Base-by-base conservation (phyloP, 2,888 invertebrate genomes). In the Hydrotaea cyrtoneurina region DNA sequence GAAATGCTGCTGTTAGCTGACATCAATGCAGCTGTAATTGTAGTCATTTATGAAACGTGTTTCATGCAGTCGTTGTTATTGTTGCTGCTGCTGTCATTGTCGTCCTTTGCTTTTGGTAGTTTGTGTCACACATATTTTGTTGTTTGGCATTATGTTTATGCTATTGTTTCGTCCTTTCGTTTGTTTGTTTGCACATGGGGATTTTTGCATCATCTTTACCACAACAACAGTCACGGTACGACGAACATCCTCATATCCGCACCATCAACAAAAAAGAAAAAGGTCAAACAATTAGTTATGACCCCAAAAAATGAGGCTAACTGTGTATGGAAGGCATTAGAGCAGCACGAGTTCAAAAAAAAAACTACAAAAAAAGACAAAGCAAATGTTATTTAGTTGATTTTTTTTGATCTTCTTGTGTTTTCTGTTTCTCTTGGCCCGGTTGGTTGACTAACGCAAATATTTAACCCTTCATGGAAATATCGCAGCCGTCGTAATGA, bases 251-350 rank as follows among this genome's bases (percentile, higher is more conserved):
- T 66, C 21, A 66, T 72, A 50, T 53, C 55, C 73, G 43, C 36
- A 78, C 59, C 53, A 72, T 39, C 50, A 62, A 11, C 2, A 8
- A 46, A 19, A 10, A 43, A 74, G 59, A 84, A 82, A 82, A 82
- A 86, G 80, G 78, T 76, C 80, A 80, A 86, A 69, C 86, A 82
- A 84, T 84, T 84, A 86, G 80, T 59, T 86, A 73, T 84, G 82
- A 86, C 84, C 86, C 78, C 71, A 86, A 83, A 82, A 64, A 78
- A 69, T 75, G 69, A 21, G 74, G 62, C 69, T 50, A 82, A 66
- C 74, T 78, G 71, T 78, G 64, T 39, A 64, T 43, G 71, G 69
- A 64, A 75, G 53, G 75, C 71, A 75, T 75, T 71, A 71, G 71
- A 76, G 71, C 55, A 82, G 64, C 55, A 64, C 69, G 43, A 69